Conservation (phyloP, 1,140 invertebrate species). For the Zelostemma sp. region DNA sequence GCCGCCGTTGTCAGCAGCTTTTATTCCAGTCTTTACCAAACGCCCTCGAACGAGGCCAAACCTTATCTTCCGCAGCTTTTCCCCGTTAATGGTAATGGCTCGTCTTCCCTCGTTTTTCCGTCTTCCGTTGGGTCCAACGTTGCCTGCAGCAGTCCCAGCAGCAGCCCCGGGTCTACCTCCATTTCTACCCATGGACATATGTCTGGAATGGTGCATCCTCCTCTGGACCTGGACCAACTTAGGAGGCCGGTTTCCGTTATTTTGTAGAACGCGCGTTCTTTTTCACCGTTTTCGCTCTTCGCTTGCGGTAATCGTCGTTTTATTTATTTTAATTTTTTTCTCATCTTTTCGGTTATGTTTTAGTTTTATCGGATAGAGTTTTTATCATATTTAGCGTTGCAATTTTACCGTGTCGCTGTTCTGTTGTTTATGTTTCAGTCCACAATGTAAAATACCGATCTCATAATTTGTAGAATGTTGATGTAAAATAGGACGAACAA, state of each 20-base stretch:
- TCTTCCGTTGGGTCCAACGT: constrained; percentile 5
- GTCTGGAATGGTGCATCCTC: constrained; percentile 40
- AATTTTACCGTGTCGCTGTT: no score
- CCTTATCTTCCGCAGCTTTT: constrained; percentile 60
- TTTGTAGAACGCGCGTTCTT: constrained; percentile 61
- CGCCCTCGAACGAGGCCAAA: constrained; percentile 21
- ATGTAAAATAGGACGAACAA: no score
- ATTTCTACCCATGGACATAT: constrained; percentile 60
- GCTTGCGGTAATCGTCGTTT: no score
- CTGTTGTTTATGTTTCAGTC: no score
- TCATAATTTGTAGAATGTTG: no score
- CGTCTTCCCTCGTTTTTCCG: constrained; percentile 55
- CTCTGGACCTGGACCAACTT: constrained; percentile 65
- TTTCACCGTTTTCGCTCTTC: not conserved
- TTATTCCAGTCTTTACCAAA: constrained; percentile 71
- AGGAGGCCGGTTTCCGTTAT: constrained; percentile 73
- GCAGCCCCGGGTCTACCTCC: constrained; percentile 48
- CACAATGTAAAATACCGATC: no score
- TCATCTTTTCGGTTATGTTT: no score
- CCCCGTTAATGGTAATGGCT: constrained; percentile 61
- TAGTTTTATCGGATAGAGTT: no score
- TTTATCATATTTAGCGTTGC: no score
- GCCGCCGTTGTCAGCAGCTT: constrained; percentile 75
- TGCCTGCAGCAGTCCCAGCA: constrained; percentile 31
- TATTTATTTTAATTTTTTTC: no score